These are phyloP conservation scores for Siphlonurus alternatus DNA, from an alignment of 2,888 invertebrate genomes.

Conservation along the genomic window DNA sequence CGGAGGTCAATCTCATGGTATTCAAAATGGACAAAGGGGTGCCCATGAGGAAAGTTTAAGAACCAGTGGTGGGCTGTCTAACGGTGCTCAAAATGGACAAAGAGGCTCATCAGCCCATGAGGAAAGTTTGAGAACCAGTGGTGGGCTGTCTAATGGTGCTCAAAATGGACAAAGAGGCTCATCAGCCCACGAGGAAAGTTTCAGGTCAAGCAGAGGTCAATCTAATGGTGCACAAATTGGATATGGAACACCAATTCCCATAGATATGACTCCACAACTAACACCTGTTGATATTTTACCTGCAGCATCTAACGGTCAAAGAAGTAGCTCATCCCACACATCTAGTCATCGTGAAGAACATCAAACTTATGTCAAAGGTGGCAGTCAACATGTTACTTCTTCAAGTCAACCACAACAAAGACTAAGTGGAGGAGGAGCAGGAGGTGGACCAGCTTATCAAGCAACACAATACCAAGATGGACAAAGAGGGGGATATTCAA, in stretches of 20 bases:
- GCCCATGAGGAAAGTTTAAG: no score
- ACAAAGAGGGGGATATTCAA: background rate
- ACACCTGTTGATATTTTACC: background rate
- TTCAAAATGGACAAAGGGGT: background rate
- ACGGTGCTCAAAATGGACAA: no score
- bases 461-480: background rate
- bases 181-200: no score
- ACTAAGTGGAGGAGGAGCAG: no score
- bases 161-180: no score
- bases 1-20: background rate
- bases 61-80: no score
- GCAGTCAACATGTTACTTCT: background rate
- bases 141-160: background rate
- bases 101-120: background rate
- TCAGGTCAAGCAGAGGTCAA: no score
- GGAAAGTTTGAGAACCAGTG: background rate
- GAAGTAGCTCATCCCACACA: no score
- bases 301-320: background rate
- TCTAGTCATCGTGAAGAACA: no score
- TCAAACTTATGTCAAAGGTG: background rate
- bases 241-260: no score
- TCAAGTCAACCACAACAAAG: background rate
- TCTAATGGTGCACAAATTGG: no score
- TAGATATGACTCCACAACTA: background rate
- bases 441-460: background rate